Conservation (phyloP, 2,888 invertebrate species). For the Brachylomia viminalis region DNA sequence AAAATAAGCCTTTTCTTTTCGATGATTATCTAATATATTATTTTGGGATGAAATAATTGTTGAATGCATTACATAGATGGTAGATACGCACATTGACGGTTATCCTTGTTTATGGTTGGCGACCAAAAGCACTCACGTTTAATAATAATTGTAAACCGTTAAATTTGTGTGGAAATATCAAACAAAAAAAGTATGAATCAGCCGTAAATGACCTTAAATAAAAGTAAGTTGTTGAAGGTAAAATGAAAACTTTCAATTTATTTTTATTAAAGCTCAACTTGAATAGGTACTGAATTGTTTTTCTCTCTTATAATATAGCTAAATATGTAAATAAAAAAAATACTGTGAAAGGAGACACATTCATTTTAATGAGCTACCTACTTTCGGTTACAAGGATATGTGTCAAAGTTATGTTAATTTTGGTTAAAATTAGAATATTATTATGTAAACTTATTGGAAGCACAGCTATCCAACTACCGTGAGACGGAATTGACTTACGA, state of each 20-base stretch:
- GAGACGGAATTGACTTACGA: constrained; percentile 27
- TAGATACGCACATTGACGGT: too few relatives aligned
- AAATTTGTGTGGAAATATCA: not conserved
- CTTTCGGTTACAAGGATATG: not conserved
- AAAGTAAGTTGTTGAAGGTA: too few relatives aligned
- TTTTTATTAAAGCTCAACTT: too few relatives aligned
- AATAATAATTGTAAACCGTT: not conserved
- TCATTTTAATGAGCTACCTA: not conserved
- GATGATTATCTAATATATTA: not conserved
- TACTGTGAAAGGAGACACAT: not conserved
- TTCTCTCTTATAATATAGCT: not conserved
- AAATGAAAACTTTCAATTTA: too few relatives aligned
- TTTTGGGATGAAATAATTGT: too few relatives aligned
- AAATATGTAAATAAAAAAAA: not conserved
- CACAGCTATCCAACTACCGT: constrained; percentile 28
- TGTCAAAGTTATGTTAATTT: not conserved
- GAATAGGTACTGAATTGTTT: too few relatives aligned
- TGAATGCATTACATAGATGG: not conserved
- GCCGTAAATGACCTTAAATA: too few relatives aligned
- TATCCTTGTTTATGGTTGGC: not conserved
- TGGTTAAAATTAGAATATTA: not conserved
- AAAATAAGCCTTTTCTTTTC: not conserved
- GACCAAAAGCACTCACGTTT: not conserved
- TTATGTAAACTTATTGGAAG: not conserved
- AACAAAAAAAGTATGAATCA: not conserved